Base-by-base conservation (phyloP, 2,113 vertebrate species). In the Hystrix cristata region DNA sequence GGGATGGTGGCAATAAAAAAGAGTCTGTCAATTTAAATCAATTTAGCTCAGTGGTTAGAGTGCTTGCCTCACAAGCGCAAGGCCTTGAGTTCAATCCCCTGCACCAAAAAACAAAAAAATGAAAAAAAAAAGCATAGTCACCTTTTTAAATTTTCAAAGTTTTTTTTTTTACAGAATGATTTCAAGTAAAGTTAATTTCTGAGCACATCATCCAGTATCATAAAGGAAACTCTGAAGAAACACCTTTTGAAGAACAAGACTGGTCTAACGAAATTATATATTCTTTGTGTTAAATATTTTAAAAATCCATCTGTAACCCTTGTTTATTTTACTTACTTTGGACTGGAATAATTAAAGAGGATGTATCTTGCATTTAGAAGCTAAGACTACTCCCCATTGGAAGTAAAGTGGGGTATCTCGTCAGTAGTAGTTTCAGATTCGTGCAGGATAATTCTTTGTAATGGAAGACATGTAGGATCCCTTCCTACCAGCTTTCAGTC, bases 111-210 rank as follows among this genome's bases (percentile, higher is more conserved):
- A 38, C 38, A 38, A 38, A 38, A 38, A 38, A 38, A 38, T 38
- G 38, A 38, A 38, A 38, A 38, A 38, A 38, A 38, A 38, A 38
- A 38, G 38, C 38, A 38, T 38, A 38, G 38, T 38, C 38, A 43
- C 12, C 51, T 82, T 87, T 59, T 46, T 71, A 71, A 14, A 62
- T 92, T 72, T 51, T 89, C 31, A 74, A 38, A 59, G 4, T 0
- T 60, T n/a, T 71, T 23, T 38, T 43, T 67, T 55, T 83, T 10
- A 55, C 0, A 79, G 21, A 86, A 78, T 85, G 79, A 43, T 93
- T 91, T 93, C 65, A 65, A 81, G 78, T 64, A 48, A 69, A 27
- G 23, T 89, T 86, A 62, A 48, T 82, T 96, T 96, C 21, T n/a
- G 60, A 95, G 76, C n/a, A 92, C n/a, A 43, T 60, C 13, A 51